Evolutionary conservation across 92 coral and sea anemone genomes (phyloP).

Genomic region (Epizoanthus illoricatus): DNA sequence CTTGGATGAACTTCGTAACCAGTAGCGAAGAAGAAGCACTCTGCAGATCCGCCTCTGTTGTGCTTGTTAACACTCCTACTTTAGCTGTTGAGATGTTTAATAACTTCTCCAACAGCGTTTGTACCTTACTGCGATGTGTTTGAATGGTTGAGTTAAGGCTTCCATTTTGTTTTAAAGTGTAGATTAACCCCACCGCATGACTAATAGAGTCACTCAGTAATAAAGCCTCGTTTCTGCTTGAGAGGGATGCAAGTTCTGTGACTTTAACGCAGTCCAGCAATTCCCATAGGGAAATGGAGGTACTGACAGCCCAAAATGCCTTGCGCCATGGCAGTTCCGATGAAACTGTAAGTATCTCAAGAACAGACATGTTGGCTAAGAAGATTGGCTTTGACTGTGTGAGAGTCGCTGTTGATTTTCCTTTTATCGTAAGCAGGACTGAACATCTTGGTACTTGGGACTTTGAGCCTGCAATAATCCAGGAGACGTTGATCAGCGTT

Average conservation of each 20-base stretch:
- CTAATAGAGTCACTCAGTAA: conserved; percentile 50
- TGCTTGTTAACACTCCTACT: conserved; percentile 43
- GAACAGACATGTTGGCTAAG: neutral
- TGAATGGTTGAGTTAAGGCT: conserved; percentile 9
- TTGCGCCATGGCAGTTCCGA: conserved; percentile 57
- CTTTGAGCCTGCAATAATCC: no score
- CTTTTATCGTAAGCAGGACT: no score
- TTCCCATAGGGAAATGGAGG: conserved; percentile 65
- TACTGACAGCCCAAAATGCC: conserved; percentile 37
- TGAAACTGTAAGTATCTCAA: conserved; percentile 46
- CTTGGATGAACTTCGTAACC: conserved; percentile 54
- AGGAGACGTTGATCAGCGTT: no score
- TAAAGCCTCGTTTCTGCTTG: conserved; percentile 1
- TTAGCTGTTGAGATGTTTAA: neutral
- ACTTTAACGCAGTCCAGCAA: conserved; percentile 51
- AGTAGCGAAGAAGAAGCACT: conserved; percentile 31
- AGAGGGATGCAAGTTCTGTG: conserved; percentile 39
- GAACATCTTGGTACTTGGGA: no score
- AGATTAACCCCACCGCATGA: conserved; percentile 33
- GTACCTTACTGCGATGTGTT: conserved; percentile 21
- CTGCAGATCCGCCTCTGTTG: neutral
- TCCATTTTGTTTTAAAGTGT: conserved; percentile 18
- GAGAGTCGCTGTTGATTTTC: no score
- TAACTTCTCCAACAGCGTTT: neutral
- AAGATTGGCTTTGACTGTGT: no score